Evolutionary conservation across 2,888 invertebrate genomes (phyloP), one percentile per base, ranked within the genome.

Genomic region (Ptilodon capucinus): DNA sequence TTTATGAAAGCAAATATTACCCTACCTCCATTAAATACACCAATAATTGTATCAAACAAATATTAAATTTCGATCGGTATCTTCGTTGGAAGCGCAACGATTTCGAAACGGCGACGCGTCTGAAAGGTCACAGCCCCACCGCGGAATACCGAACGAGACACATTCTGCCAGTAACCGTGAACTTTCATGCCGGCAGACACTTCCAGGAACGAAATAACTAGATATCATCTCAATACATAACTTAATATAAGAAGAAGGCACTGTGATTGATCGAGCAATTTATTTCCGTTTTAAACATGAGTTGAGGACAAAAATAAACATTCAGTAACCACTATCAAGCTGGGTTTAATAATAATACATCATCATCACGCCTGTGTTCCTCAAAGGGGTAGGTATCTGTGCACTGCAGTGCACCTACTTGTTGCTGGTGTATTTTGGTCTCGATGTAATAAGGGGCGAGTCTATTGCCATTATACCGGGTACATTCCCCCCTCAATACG

Each of bases 111-210:
- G 49, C 65, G 63, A 62, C 60, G 55, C 38, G 46, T 60, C 49
- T 16, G 16, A 78, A 77, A 80, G 79, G 77, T 77, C 76, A 71
- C 13, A 32, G 32, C 30, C 30, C 13, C 32, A 28, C 11, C 35
- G 11, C 42, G 53, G 55, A 62, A 65, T 63, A 56, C 56, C 63
- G 48, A 46, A 23, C 60, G 51, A 70, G 71, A 74, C 60, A 65
- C 65, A 71, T 71, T 76, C 63, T 54, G 64, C 56, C 46, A 57
- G 49, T 44, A 66, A 61, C 68, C 67, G 57, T 77, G 76, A 71
- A 69, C 67, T 65, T 71, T 64, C 34, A 46, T 16, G 28, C n/a
- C 9, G 2, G 46, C 14, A 35, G 2, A 18, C 44, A 46, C 53
- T 50, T 56, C 35, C 40, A 46, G 35, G 54, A 53, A 44, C 16